Evolutionary conservation across 2,797 vertebrate genomes (phyloP), one percentile per base, ranked within the genome.

Genomic region (Heteromormyrus szaboi): DNA sequence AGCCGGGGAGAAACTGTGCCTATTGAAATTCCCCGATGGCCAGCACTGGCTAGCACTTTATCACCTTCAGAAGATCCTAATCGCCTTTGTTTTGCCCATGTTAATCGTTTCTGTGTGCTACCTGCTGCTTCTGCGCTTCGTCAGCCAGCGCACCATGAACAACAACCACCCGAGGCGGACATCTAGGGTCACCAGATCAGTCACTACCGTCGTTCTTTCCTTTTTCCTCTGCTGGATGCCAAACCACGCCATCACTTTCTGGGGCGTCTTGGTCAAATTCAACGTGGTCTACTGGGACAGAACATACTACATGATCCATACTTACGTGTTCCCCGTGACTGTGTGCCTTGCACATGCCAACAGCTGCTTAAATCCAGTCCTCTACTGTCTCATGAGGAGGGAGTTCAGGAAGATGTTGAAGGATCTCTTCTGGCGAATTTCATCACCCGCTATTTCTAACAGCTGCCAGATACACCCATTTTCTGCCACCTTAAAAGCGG

Each of bases 391-490:
- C 37, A 95, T 95, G 92, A 93, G 95, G 89, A 92, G 93, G 4
- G 95, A 96, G 92, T 95, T 96, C 90, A 48, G 95, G 48, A 93
- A 94, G 87, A 95, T 94, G 90, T 88, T 95, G 37, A 95, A 95
- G 91, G 94, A 95, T 12, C 89, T 96, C 54, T 95, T 96, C 90
- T 95, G 95, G 95, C 93, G 94, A 91, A 93, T 96, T 1, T 95
- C 95, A 1, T 94, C 95, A 0, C 94, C 95, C 0, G 76, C 91
- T 1, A 90, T 93, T 8, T 22, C 90, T 0, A 91, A 92, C 89
- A 88, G 88, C 19, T 95, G 95, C 88, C 94, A 92, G 7, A 91
- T 95, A 22, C 90, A 95, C 0, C 94, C 94, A 22, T 93, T 93
- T 86, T 94, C 94, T 1, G 93, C 92, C 0, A 93, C 93, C 0